Conservation (phyloP, 2,888 invertebrate genomes). For the Watsonalla cultraria region DNA sequence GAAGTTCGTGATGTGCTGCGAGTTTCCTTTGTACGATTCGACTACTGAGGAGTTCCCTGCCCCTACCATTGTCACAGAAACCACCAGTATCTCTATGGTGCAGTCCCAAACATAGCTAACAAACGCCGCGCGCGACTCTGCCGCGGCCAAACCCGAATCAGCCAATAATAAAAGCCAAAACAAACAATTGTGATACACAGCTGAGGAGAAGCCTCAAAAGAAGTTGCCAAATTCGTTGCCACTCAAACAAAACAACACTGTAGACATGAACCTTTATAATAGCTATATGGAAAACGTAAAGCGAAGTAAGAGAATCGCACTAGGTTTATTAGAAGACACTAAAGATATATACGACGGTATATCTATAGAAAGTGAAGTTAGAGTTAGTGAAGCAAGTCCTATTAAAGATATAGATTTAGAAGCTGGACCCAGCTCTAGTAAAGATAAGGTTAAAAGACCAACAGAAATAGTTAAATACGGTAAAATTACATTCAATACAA, state of each 20-base stretch:
- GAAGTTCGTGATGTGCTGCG: constrained; percentile 91
- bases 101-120: constrained; percentile 85
- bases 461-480: constrained; percentile 64
- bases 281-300: constrained; percentile 66
- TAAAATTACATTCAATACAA: constrained; percentile 70
- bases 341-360: constrained; percentile 53
- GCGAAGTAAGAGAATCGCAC: constrained; percentile 57
- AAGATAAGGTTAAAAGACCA: constrained; percentile 42
- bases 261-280: constrained; percentile 70
- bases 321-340: constrained; percentile 63
- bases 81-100: constrained; percentile 84
- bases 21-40: constrained; percentile 91
- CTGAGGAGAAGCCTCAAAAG: constrained; percentile 56
- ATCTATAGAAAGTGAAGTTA: constrained; percentile 25
- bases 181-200: constrained; percentile 75
- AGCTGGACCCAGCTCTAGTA: constrained; percentile 54
- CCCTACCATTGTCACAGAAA: constrained; percentile 82
- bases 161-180: constrained; percentile 42
- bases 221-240: constrained; percentile 69
- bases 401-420: constrained; percentile 43
- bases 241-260: constrained; percentile 65
- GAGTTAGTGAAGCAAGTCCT: constrained; percentile 35
- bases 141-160: constrained; percentile 57
- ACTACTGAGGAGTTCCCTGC: constrained; percentile 82
- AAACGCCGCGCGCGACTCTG: constrained; percentile 64